Evolutionary conservation across 2,113 vertebrate genomes (phyloP).

Genomic region (Anser brachyrhynchus): DNA sequence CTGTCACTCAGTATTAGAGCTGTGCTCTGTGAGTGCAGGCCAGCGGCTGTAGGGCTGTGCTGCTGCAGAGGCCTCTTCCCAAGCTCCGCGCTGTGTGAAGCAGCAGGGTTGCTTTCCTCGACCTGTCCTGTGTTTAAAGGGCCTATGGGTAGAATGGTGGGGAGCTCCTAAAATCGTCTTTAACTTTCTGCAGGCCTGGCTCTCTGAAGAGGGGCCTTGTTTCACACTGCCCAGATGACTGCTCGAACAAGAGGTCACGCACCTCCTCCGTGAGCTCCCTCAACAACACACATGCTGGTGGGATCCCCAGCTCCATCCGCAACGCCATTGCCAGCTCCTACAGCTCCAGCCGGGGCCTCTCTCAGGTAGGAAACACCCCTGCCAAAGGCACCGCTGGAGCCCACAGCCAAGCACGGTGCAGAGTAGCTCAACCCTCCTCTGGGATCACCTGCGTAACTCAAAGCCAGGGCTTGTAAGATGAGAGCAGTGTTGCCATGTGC

Average conservation of each 20-base stretch:
- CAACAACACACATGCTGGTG: conserved; percentile 66
- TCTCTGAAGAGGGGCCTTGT: conserved; percentile 85
- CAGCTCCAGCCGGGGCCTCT: conserved; percentile 85
- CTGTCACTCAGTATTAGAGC: background rate
- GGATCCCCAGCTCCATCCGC: conserved; percentile 82
- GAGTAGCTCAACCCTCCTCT: background rate
- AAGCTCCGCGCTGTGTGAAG: background rate
- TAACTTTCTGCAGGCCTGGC: conserved; percentile 80
- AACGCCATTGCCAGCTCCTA: conserved; percentile 95
- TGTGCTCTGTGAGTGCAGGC: background rate
- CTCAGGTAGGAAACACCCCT: conserved; percentile 77
- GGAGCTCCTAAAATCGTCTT: background rate
- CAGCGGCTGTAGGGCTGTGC: rapidly evolving
- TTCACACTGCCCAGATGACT: conserved; percentile 79
- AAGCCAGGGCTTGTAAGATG: rapidly evolving
- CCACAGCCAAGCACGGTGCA: rapidly evolving
- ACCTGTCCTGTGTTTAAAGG: background rate
- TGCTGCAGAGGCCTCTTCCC: background rate
- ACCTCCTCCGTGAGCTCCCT: conserved; percentile 89
- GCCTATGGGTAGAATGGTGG: rapidly evolving
- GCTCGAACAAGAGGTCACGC: conserved; percentile 85
- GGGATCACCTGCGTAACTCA: rapidly evolving
- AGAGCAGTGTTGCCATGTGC: rapidly evolving
- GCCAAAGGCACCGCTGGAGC: rapidly evolving
- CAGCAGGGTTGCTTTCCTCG: background rate